Percentiles rank a stretch among this genome's conserved stretches.
phyloP scores from a whole-genome alignment of 2,797 vertebrate genomes.

The Tachyglossus aculeatus region DNA sequence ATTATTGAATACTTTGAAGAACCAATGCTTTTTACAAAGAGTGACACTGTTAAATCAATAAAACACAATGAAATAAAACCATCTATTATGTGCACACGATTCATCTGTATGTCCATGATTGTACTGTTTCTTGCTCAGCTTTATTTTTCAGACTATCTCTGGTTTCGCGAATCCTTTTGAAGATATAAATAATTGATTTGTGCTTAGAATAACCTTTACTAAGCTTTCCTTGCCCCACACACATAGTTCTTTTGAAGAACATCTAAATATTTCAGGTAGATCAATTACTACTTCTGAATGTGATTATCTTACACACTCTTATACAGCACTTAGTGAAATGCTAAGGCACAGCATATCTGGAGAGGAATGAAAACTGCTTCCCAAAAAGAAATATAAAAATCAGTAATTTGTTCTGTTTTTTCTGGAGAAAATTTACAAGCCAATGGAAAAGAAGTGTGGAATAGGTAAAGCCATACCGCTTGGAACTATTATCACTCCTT shows the following conservation, averaged over 20 bases:
- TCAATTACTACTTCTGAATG: slow-evolving; percentile 51
- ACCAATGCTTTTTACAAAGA: too few relatives aligned
- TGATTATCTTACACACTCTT: slow-evolving; percentile 42
- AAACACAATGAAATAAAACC: not conserved
- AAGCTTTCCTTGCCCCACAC: slow-evolving; percentile 47
- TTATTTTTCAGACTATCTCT: slow-evolving; percentile 51
- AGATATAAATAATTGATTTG: slow-evolving; percentile 62
- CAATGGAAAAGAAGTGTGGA: not conserved
- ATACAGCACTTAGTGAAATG: slow-evolving; percentile 31
- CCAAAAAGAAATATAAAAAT: slow-evolving; percentile 1
- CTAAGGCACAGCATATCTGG: too few relatives aligned
- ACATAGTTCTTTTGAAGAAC: slow-evolving; percentile 42
- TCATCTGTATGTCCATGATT: not conserved
- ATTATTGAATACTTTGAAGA: too few relatives aligned
- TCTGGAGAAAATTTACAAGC: slow-evolving; percentile 10
- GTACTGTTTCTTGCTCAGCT: slow-evolving; percentile 30
- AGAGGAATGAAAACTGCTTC: too few relatives aligned
- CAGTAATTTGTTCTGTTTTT: not conserved
- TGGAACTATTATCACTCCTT: too few relatives aligned
- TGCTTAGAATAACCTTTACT: slow-evolving; percentile 48
- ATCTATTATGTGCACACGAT: not conserved
- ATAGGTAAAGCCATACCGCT: too few relatives aligned
- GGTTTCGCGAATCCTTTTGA: slow-evolving; percentile 48
- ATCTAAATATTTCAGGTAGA: slow-evolving; percentile 69
- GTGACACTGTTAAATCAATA: not conserved